phyloP scores from a whole-genome alignment of 2,888 invertebrate genomes.

The Megaustenia siamemsis region DNA sequence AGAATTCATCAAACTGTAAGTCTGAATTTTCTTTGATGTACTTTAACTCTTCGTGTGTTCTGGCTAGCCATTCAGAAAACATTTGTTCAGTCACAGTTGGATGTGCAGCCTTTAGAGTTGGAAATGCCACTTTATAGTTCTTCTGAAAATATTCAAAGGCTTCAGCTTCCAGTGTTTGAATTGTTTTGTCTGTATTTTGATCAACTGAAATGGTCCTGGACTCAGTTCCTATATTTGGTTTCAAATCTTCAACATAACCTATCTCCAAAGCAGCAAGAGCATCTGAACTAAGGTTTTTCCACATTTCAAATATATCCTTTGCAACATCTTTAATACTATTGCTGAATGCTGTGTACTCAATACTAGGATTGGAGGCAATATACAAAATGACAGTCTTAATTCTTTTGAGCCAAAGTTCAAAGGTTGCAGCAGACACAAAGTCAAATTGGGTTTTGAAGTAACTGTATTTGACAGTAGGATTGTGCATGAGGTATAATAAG shows the following conservation, averaged over 20 bases:
- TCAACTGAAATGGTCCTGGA: background rate
- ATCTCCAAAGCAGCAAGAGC: slow-evolving; percentile 36
- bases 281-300: slow-evolving; percentile 40
- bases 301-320: slow-evolving; percentile 51
- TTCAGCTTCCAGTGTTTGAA: background rate
- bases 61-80: slow-evolving; percentile 52
- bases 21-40: slow-evolving; percentile 51
- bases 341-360: slow-evolving; percentile 59
- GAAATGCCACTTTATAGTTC: slow-evolving; percentile 42
- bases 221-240: background rate
- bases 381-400: slow-evolving; percentile 40
- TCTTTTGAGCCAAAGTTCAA: slow-evolving; percentile 50
- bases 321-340: slow-evolving; percentile 46
- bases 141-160: slow-evolving; percentile 49
- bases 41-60: slow-evolving; percentile 22
- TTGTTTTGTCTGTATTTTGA: background rate
- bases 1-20: slow-evolving; percentile 56
- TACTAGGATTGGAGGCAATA: slow-evolving; percentile 56
- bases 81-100: slow-evolving; percentile 51
- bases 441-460: slow-evolving; percentile 33
- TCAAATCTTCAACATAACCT: background rate
- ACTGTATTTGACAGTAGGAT: slow-evolving; percentile 41
- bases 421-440: slow-evolving; percentile 42
- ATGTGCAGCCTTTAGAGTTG: slow-evolving; percentile 40
- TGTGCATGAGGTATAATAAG: slow-evolving; percentile 43